These are phyloP conservation scores for Neomorphus geoffroyi DNA, from an alignment of 2,797 vertebrate genomes.

Conservation along the genomic window DNA sequence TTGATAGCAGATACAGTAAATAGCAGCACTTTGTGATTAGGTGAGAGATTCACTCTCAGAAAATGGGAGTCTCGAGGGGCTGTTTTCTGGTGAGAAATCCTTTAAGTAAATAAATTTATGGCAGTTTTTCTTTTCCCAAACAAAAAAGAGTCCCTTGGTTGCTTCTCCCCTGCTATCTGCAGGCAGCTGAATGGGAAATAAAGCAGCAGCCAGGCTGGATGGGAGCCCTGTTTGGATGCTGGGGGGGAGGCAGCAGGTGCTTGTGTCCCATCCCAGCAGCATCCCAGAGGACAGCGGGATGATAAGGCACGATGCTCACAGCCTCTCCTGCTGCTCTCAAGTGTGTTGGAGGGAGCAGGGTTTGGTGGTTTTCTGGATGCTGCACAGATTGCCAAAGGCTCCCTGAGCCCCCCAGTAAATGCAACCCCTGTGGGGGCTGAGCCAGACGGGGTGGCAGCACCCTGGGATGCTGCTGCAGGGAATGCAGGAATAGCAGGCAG, in stretches of 20 bases:
- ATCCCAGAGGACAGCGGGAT: fast-evolving
- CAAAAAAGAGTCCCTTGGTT: neutral
- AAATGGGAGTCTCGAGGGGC: slow-evolving; percentile 58
- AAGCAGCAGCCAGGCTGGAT: fast-evolving
- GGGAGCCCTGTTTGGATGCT: neutral
- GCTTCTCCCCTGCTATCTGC: neutral
- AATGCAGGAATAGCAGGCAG: neutral
- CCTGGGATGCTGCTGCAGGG: neutral
- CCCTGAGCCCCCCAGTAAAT: fast-evolving
- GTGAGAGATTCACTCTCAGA: slow-evolving; percentile 55
- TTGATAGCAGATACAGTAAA: slow-evolving; percentile 26
- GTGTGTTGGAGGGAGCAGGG: fast-evolving
- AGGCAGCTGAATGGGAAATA: neutral
- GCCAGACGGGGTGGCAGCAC: neutral
- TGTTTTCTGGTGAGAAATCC: slow-evolving; percentile 67
- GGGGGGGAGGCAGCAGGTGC: fast-evolving
- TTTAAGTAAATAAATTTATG: slow-evolving; percentile 66
- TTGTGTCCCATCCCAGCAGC: neutral
- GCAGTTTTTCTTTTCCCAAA: slow-evolving; percentile 36
- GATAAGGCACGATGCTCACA: fast-evolving
- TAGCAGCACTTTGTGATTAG: slow-evolving; percentile 59
- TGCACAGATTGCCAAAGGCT: neutral
- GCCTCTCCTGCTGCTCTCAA: fast-evolving
- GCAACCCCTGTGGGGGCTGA: neutral
- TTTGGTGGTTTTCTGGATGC: neutral